Percentiles rank a stretch among this genome's conserved stretches.
These are phyloP conservation scores for Odontesthes bonariensis DNA, from an alignment of 2,113 vertebrate genomes.

Conservation along the genomic window DNA sequence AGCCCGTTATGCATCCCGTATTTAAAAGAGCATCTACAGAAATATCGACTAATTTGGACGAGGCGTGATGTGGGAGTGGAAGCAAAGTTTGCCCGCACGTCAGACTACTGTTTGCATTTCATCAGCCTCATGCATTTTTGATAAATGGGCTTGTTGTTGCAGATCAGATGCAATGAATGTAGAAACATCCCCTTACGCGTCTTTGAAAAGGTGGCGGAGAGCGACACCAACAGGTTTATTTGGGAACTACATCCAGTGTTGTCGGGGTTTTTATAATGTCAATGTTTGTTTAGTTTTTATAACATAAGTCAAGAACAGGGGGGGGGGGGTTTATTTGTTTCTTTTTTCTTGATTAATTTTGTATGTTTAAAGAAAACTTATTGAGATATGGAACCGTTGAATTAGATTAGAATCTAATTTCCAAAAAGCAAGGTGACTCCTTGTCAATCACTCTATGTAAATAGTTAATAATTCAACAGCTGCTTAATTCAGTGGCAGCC, in stretches of 20 bases:
- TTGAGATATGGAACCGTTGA: no score
- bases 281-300: background rate
- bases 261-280: background rate
- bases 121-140: slow-evolving; percentile 39
- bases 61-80: background rate
- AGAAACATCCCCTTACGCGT: background rate
- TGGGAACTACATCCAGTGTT: background rate
- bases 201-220: slow-evolving; percentile 24
- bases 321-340: background rate
- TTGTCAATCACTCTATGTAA: background rate
- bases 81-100: background rate
- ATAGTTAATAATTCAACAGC: background rate
- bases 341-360: no score
- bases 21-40: background rate
- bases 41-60: background rate
- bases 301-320: background rate
- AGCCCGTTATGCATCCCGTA: background rate
- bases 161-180: slow-evolving; percentile 46
- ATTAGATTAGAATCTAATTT: background rate
- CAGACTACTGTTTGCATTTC: slow-evolving; percentile 20
- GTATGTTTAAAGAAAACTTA: no score
- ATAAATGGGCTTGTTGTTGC: slow-evolving; percentile 46
- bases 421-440: background rate
- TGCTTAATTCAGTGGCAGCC: background rate
- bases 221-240: slow-evolving; percentile 41